These are phyloP conservation scores for Apis florea DNA, from an alignment of 1,140 invertebrate genomes.

Conservation along the genomic window DNA sequence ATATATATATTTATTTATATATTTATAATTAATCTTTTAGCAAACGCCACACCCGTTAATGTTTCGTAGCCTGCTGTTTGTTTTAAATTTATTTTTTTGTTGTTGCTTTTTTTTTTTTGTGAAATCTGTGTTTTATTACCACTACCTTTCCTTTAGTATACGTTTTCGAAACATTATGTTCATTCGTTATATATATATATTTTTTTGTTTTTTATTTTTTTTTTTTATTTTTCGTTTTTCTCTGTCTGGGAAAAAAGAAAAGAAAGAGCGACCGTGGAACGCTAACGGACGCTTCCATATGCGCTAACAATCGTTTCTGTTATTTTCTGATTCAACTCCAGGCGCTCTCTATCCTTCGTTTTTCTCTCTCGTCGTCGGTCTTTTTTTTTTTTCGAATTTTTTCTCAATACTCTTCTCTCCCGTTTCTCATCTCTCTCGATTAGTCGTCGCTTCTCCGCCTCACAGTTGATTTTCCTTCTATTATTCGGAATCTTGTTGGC, in stretches of 20 bases:
- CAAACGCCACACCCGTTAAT: constrained; percentile 50
- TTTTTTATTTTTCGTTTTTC: constrained; percentile 42
- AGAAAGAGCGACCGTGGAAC: constrained; percentile 39
- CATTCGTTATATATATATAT: neutral
- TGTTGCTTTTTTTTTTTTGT: neutral
- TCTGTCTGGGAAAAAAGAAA: constrained; percentile 37
- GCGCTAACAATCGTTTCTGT: constrained; percentile 27
- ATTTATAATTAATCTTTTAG: constrained; percentile 50
- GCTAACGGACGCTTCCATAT: neutral
- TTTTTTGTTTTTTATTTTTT: constrained; percentile 35
- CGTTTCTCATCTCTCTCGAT: neutral
- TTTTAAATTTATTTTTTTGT: constrained; percentile 10
- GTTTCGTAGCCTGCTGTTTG: constrained; percentile 17
- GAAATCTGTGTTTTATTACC: constrained; percentile 21
- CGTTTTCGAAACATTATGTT: constrained; percentile 18
- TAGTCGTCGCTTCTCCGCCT: neutral
- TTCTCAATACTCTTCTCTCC: neutral
- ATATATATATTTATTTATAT: constrained; percentile 56
- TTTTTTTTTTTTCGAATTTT: neutral
- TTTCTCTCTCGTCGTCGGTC: neutral
- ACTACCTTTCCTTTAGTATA: constrained; percentile 10
- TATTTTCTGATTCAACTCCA: neutral
- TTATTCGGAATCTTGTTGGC: constrained; percentile 10
- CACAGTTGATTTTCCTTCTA: neutral
- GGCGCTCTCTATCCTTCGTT: neutral